phyloP scores from a whole-genome alignment of 2,888 invertebrate genomes.

The Opisthograptis luteolata region DNA sequence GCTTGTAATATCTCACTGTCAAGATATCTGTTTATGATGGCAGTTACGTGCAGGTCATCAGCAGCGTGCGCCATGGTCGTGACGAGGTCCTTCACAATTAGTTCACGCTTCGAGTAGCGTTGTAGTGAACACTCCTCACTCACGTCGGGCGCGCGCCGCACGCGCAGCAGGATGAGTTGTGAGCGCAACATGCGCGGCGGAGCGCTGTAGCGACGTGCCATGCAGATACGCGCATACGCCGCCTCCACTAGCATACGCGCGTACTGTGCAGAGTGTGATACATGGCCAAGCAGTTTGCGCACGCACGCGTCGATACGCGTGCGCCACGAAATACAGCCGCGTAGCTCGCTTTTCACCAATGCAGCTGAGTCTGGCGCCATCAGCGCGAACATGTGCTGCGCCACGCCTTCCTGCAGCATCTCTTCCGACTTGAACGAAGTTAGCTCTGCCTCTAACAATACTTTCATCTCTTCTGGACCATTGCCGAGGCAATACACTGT shows the following conservation, averaged over 20 bases:
- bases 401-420: constrained; percentile 43
- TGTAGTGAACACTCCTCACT: constrained; percentile 19
- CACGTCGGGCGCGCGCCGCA: background rate
- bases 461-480: constrained; percentile 43
- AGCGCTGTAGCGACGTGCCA: constrained; percentile 31
- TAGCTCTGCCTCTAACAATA: constrained; percentile 37
- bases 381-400: constrained; percentile 40
- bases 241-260: constrained; percentile 50
- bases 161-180: constrained; percentile 7
- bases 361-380: constrained; percentile 29
- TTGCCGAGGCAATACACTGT: constrained; percentile 51
- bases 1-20: constrained; percentile 40
- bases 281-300: constrained; percentile 50
- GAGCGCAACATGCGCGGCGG: constrained; percentile 36
- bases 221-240: constrained; percentile 46
- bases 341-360: constrained; percentile 28
- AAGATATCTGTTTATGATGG: constrained; percentile 55
- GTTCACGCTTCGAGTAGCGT: constrained; percentile 44
- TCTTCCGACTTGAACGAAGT: constrained; percentile 34
- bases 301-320: constrained; percentile 51
- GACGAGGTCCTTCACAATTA: constrained; percentile 44
- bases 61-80: constrained; percentile 21
- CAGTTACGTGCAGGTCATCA: constrained; percentile 36
- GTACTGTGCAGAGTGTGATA: constrained; percentile 61
- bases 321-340: constrained; percentile 38